phyloP scores from a whole-genome alignment of 2,888 invertebrate genomes.

The Dysmachus trigonus region DNA sequence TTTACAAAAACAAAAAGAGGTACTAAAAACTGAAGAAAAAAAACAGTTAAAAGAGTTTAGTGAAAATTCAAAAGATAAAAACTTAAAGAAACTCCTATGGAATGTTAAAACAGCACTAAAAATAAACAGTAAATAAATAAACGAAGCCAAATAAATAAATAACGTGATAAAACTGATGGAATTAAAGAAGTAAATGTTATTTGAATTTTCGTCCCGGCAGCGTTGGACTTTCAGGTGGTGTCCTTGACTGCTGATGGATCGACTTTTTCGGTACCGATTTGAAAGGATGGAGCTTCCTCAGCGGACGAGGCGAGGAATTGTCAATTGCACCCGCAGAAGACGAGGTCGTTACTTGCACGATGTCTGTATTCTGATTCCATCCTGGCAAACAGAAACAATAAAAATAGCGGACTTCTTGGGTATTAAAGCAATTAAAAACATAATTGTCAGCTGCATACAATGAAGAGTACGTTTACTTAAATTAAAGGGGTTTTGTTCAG shows the following conservation, averaged over 20 bases:
- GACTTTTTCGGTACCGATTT: slow-evolving; percentile 60
- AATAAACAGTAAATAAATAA: slow-evolving; percentile 7
- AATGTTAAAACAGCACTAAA: slow-evolving; percentile 2
- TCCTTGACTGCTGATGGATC: slow-evolving; percentile 53
- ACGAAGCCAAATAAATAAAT: not conserved
- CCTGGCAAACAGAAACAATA: slow-evolving; percentile 53
- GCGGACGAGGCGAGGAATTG: slow-evolving; percentile 60
- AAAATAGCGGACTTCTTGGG: slow-evolving; percentile 1
- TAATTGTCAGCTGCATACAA: not conserved
- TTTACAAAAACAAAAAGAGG: not conserved
- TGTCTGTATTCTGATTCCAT: slow-evolving; percentile 62
- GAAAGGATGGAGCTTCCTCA: slow-evolving; percentile 60
- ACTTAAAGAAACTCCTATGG: not conserved
- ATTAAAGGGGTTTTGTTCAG: slow-evolving; percentile 8
- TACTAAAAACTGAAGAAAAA: not conserved
- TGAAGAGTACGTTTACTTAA: not conserved
- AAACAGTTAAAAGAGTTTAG: not conserved
- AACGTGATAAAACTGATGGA: not conserved
- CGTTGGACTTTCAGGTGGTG: slow-evolving; percentile 62
- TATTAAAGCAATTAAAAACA: not conserved
- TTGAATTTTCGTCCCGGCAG: slow-evolving; percentile 62
- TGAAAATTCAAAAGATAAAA: not conserved
- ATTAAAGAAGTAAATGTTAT: slow-evolving; percentile 51
- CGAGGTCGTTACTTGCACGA: slow-evolving; percentile 52
- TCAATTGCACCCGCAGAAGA: slow-evolving; percentile 57